These are phyloP conservation scores for Trididemnum nubilum DNA, from an alignment of 23 tunicate genomes.

Conservation along the genomic window DNA sequence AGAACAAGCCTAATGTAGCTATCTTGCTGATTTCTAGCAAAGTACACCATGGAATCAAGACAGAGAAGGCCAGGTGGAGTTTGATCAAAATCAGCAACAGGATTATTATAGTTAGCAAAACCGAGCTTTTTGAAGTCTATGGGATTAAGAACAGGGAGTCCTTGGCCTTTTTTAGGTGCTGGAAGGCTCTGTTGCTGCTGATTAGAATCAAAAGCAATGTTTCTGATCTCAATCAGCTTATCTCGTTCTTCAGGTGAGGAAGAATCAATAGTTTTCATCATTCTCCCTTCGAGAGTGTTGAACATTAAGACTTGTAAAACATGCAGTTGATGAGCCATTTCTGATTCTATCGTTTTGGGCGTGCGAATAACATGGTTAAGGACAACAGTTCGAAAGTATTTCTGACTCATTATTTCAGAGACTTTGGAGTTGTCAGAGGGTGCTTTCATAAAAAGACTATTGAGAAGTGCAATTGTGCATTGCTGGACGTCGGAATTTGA, in stretches of 20 bases:
- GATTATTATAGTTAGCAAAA: constrained; percentile 61
- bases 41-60: constrained; percentile 78
- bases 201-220: constrained; percentile 70
- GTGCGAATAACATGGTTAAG: constrained; percentile 77
- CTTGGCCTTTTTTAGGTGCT: constrained; percentile 35
- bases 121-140: constrained; percentile 82
- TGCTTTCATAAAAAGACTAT: constrained; percentile 73
- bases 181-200: constrained; percentile 40
- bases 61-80: constrained; percentile 72
- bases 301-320: constrained; percentile 85
- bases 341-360: constrained; percentile 56
- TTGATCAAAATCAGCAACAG: constrained; percentile 60
- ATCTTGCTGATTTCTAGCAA: constrained; percentile 88
- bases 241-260: constrained; percentile 39
- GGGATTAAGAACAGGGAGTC: constrained; percentile 45
- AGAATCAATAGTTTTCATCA: constrained; percentile 40
- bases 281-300: constrained; percentile 73
- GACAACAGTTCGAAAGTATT: constrained; percentile 75
- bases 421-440: constrained; percentile 54
- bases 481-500: constrained; percentile 80
- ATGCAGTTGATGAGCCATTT: constrained; percentile 96
- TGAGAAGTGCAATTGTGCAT: constrained; percentile 86
- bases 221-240: constrained; percentile 64
- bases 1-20: constrained; percentile 64
- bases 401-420: constrained; percentile 80